These are phyloP conservation scores for Drosophila lacteicornis DNA, from an alignment of 1,140 invertebrate genomes.

Conservation along the genomic window DNA sequence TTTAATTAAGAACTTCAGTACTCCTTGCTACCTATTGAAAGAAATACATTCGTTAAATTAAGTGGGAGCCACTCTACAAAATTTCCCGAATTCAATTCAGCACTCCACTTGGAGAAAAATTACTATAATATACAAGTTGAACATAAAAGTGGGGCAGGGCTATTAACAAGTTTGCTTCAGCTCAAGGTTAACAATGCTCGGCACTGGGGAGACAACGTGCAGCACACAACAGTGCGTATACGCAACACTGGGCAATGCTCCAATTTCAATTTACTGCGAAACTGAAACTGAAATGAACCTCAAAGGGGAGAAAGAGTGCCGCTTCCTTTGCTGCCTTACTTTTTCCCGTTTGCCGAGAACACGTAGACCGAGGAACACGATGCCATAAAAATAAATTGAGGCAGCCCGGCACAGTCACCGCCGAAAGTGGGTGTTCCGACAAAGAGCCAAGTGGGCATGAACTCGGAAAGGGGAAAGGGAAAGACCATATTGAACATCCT, in stretches of 20 bases:
- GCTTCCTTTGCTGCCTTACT: conserved; percentile 37
- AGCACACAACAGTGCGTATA: conserved; percentile 43
- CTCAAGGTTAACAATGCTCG: conserved; percentile 13
- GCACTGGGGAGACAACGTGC: conserved; percentile 19
- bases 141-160: conserved; percentile 13
- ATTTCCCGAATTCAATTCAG: neutral
- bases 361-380: conserved; percentile 66
- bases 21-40: too few relatives aligned
- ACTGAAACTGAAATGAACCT: conserved; percentile 49
- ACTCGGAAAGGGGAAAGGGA: neutral
- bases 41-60: too few relatives aligned
- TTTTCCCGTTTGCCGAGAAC: conserved; percentile 37
- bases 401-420: conserved; percentile 34
- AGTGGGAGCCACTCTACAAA: neutral
- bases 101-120: conserved; percentile 1
- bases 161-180: conserved; percentile 50
- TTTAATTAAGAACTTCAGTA: too few relatives aligned
- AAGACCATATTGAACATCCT: conserved; percentile 28
- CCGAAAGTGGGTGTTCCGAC: conserved; percentile 36
- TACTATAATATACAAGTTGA: neutral
- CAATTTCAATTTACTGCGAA: conserved; percentile 54
- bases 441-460: conserved; percentile 36
- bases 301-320: conserved; percentile 33
- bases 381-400: conserved; percentile 78
- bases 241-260: conserved; percentile 48